These are phyloP conservation scores for Potorous gilbertii DNA, from an alignment of 2,797 vertebrate genomes.

Conservation along the genomic window DNA sequence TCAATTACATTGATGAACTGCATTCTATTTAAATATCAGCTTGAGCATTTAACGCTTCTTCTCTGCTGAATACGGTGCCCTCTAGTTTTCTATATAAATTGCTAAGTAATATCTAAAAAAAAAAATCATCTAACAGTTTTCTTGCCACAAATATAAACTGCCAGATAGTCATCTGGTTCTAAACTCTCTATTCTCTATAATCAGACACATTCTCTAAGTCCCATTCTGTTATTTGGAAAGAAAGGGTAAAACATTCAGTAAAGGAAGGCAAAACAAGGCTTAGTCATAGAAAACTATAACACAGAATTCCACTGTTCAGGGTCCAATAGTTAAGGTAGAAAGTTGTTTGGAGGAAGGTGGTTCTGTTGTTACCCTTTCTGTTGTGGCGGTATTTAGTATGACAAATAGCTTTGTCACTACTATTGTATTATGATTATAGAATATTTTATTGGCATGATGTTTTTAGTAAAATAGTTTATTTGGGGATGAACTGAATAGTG, in stretches of 20 bases:
- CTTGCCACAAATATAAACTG: background rate
- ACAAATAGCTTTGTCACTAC: background rate
- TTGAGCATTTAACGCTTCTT: background rate
- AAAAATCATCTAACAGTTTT: background rate
- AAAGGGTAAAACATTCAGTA: background rate
- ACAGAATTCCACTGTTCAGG: constrained; percentile 28
- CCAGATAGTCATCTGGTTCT: background rate
- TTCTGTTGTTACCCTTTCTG: background rate
- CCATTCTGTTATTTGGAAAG: constrained; percentile 24
- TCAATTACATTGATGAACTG: background rate
- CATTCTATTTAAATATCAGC: background rate
- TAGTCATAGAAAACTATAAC: constrained; percentile 12
- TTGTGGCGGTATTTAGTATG: constrained; percentile 12
- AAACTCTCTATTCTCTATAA: background rate
- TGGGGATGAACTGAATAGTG: constrained; percentile 21
- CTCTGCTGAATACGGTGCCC: background rate
- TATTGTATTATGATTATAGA: background rate
- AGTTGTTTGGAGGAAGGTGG: background rate
- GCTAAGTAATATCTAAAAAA: background rate
- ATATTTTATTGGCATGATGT: constrained; percentile 20
- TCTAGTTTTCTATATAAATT: background rate
- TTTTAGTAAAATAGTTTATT: constrained; percentile 56
- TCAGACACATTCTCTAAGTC: constrained; percentile 2
- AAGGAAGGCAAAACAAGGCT: background rate
- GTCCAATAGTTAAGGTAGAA: background rate